These are phyloP conservation scores for Eudyptes chrysolophus DNA, from an alignment of 2,113 vertebrate species.

Conservation along the genomic window DNA sequence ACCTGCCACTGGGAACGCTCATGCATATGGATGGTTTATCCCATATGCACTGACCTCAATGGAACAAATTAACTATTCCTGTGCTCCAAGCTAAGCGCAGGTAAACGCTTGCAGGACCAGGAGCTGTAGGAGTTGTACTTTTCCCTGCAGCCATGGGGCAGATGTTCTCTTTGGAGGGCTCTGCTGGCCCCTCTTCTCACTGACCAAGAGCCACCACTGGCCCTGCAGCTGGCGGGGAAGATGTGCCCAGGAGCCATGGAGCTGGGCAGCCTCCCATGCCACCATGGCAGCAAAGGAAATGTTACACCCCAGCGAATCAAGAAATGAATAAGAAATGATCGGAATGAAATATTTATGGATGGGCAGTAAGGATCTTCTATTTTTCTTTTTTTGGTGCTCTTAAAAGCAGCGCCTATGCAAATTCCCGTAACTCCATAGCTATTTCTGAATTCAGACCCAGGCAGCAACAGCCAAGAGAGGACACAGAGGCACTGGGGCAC, in stretches of 20 bases:
- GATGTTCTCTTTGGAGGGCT: background rate
- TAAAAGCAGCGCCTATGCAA: background rate
- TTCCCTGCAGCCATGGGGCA: background rate
- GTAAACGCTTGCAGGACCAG: background rate
- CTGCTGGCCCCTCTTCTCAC: background rate
- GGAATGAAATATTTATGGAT: background rate
- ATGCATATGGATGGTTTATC: background rate
- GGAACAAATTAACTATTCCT: background rate
- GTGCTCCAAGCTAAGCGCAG: background rate
- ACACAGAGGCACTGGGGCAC: fast-evolving
- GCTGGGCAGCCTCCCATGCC: background rate
- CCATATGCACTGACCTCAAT: background rate
- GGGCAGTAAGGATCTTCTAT: background rate
- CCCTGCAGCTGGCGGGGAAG: background rate
- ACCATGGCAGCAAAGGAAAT: background rate
- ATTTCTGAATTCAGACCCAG: background rate
- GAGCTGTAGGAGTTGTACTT: background rate
- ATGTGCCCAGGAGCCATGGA: fast-evolving
- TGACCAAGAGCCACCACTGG: background rate
- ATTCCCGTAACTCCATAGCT: fast-evolving
- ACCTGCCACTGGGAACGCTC: background rate
- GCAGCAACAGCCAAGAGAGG: background rate
- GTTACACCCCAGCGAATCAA: background rate
- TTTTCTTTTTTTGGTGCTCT: background rate
- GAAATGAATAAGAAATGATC: background rate